Base-by-base conservation (phyloP, 2,888 invertebrate genomes). In the Hedychridium roseum region DNA sequence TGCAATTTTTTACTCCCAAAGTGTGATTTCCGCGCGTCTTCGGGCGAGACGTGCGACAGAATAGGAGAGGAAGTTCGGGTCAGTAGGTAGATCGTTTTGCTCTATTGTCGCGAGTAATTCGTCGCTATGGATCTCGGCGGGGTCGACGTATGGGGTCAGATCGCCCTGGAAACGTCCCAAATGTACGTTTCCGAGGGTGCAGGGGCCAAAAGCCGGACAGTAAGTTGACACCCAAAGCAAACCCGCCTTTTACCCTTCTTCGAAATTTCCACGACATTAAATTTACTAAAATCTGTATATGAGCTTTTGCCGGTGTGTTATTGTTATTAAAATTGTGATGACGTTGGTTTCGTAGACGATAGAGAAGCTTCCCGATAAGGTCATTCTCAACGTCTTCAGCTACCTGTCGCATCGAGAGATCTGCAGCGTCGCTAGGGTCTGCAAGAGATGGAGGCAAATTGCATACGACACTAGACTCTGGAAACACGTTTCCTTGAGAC, bases 311-410 rank as follows among this genome's bases (percentile, higher is more conserved):
- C 6, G 30, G 11, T 4, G 4, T 30, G 4, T 23, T 23, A 5
- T 6, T 6, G 9, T 23, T 23, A 6, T 23, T 23, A 9, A 6
- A 30, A 30, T n/a, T 30, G 12, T 4, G 4, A 4, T n/a, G 6
- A n/a, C 11, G 11, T 30, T 30, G 5, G 16, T 30, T n/a, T 38
- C 16, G 84, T 20, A 95, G 94, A 95, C 94, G 3, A 94, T 96
- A 75, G 95, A 95, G 79, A 95, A 97, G 79, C 84, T 99, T 26
- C 98, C 99, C 7, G 98, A 99, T 80, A 98, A 97, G 82, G 92
- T 98, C 20, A 82, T 99, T 27, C 82, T 97, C 57, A 90, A 93
- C 74, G 91, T 97, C 73, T 99, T 99, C 82, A 91, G 92, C 32
- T 99, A 96, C 80, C 82, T 99, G 57, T 86, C 90, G 18, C 97